Base-by-base conservation (phyloP, 2,888 invertebrate genomes). In the Lasioglossum marginatum region DNA sequence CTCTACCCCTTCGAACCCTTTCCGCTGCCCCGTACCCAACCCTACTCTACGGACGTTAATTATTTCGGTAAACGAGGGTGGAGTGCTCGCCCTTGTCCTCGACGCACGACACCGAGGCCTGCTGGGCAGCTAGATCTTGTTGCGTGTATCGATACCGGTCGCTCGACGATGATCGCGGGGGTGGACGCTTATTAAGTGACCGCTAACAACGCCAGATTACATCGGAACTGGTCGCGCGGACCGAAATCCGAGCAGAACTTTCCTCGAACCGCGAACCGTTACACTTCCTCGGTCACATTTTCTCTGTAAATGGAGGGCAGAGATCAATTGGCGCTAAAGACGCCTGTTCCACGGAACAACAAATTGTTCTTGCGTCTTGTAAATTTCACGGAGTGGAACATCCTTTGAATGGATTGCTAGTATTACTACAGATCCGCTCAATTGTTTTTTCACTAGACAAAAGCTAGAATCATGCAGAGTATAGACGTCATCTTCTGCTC, bases 11-110 rank as follows among this genome's bases (percentile, higher is more conserved):
- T 83, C 12, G 57, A 19, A 14, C 31, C 6, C 6, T 31, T 16
- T 31, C 63, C 31, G 27, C 14, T n/a, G 57, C 1, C 57, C n/a
- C 12, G n/a, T n/a, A n/a, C 1, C n/a, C 52, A 52, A 52, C 52
- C 57, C 57, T 57, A 12, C 57, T 57, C n/a, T 12, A 57, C 63
- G 34, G 60, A 80, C 83, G 83, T 90, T 86, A 80, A 83, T 90
- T 90, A 86, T 68, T 72, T 83, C 73, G 70, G 60, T 72, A 85
- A 82, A 85, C 84, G 87, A 83, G 81, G 79, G 79, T 72, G 77
- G 43, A 73, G 73, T 34, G 16, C 52, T 48, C 43, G 12, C 68
- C 71, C 63, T 40, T 71, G 75, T 60, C n/a, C 43, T 27, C 10
- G 48, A 19, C 40, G 34, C 48, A 14, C 45, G 60, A 82, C n/a